Conservation (phyloP, 2,888 invertebrate species). For the Erebia aethiops region DNA sequence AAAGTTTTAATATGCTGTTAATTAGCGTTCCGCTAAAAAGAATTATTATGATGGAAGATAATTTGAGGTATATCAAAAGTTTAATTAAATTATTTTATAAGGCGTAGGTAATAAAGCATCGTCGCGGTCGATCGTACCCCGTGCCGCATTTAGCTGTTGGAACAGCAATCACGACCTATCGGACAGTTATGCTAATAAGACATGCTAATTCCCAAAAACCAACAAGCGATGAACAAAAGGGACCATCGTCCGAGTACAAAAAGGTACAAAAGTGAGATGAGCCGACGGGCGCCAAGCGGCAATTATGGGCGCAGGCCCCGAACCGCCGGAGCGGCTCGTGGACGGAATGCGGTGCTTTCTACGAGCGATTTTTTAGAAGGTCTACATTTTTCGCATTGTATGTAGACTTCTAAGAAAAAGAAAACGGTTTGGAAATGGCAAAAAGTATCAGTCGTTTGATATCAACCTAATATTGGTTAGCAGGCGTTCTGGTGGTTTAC, state of each 20-base stretch:
- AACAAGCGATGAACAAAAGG: constrained; percentile 72
- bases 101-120: background rate
- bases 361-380: constrained; percentile 54
- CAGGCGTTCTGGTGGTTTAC: background rate
- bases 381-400: constrained; percentile 56
- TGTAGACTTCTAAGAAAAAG: constrained; percentile 51
- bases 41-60: background rate
- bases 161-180: constrained; percentile 76
- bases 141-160: constrained; percentile 57
- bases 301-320: constrained; percentile 68
- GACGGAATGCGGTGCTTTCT: constrained; percentile 53
- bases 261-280: constrained; percentile 65
- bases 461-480: background rate
- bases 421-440: constrained; percentile 28
- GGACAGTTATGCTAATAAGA: constrained; percentile 81
- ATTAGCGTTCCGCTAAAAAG: constrained; percentile 20
- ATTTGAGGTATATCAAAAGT: constrained; percentile 3
- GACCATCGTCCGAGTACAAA: constrained; percentile 60
- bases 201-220: constrained; percentile 82
- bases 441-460: background rate
- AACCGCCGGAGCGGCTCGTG: constrained; percentile 45
- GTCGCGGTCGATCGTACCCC: constrained; percentile 12
- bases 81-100: constrained; percentile 1
- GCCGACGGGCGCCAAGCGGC: constrained; percentile 77
- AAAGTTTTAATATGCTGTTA: constrained; percentile 20